A percentile compares a stretch with the other conserved stretches of the same genome.
Evolutionary conservation across 2,888 invertebrate species (phyloP).

Genomic region (Ecliptopera silaceata): DNA sequence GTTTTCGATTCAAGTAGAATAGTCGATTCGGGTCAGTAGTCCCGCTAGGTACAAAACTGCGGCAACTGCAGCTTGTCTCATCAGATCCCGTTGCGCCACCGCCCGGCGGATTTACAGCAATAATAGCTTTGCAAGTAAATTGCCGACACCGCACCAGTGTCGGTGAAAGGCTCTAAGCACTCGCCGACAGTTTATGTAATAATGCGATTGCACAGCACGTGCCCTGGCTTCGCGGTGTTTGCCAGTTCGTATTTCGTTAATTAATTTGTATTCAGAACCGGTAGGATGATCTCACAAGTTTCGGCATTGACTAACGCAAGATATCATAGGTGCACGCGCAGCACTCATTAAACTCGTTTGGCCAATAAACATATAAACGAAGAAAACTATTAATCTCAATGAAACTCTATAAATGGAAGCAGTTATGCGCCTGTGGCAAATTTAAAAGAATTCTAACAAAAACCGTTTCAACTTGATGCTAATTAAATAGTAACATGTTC

Average conservation of each 20-base stretch:
- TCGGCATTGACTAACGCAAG: slow-evolving; percentile 32
- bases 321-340: slow-evolving; percentile 18
- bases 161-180: slow-evolving; percentile 64
- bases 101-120: slow-evolving; percentile 51
- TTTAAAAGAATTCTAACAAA: slow-evolving; percentile 40
- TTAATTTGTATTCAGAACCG: slow-evolving; percentile 43
- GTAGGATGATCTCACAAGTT: slow-evolving; percentile 47
- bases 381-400: slow-evolving; percentile 32
- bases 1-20: neutral
- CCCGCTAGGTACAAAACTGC: slow-evolving; percentile 31
- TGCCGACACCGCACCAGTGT: slow-evolving; percentile 57
- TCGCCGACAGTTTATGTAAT: slow-evolving; percentile 64
- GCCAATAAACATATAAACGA: slow-evolving; percentile 27
- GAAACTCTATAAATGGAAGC: slow-evolving; percentile 27
- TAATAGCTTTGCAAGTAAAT: slow-evolving; percentile 62
- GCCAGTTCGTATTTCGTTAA: slow-evolving; percentile 41
- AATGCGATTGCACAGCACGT: slow-evolving; percentile 45
- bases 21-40: slow-evolving; percentile 13
- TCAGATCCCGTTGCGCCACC: slow-evolving; percentile 50
- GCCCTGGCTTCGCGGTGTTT: slow-evolving; percentile 31
- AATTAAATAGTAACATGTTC: slow-evolving; percentile 42
- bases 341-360: slow-evolving; percentile 28
- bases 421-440: slow-evolving; percentile 34
- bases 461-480: slow-evolving; percentile 50
- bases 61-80: slow-evolving; percentile 30